Conservation (phyloP, 2,888 invertebrate genomes). For the Rutpela maculata region DNA sequence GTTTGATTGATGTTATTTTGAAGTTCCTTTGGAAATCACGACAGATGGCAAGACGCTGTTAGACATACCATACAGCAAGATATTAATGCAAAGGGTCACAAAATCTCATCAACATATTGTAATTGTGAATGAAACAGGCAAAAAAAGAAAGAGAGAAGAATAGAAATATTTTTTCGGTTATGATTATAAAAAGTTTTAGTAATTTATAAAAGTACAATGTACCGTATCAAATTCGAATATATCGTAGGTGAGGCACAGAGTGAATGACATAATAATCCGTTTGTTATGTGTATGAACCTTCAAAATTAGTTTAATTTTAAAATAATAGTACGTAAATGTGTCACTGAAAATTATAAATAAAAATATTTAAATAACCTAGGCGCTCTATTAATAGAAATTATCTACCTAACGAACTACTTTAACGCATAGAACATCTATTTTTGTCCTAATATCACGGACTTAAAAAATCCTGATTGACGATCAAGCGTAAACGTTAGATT, state of each 20-base stretch:
- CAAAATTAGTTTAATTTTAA: neutral
- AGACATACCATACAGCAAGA: too few relatives aligned
- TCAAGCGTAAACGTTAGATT: constrained; percentile 6
- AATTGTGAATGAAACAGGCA: too few relatives aligned
- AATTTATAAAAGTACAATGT: too few relatives aligned
- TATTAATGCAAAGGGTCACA: too few relatives aligned
- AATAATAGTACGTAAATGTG: constrained; percentile 17
- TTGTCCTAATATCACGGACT: constrained; percentile 23
- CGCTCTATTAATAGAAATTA: constrained; percentile 54
- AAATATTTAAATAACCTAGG: constrained; percentile 49
- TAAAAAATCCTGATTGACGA: constrained; percentile 20
- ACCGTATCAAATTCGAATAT: too few relatives aligned
- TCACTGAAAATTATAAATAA: constrained; percentile 46
- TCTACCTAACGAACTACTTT: constrained; percentile 58
- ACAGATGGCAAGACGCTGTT: too few relatives aligned
- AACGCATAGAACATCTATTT: constrained; percentile 60
- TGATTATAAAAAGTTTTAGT: too few relatives aligned
- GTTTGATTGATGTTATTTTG: too few relatives aligned
- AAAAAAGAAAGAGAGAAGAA: too few relatives aligned
- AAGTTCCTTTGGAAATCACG: too few relatives aligned
- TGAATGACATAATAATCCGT: neutral
- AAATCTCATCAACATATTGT: too few relatives aligned
- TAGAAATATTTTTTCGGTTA: too few relatives aligned
- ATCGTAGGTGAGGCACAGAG: neutral
- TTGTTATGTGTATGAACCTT: constrained; percentile 3